Percentiles rank a stretch among this genome's conserved stretches.
These are phyloP conservation scores for Metallyticus violacea DNA, from an alignment of 2,888 invertebrate genomes.

Conservation along the genomic window DNA sequence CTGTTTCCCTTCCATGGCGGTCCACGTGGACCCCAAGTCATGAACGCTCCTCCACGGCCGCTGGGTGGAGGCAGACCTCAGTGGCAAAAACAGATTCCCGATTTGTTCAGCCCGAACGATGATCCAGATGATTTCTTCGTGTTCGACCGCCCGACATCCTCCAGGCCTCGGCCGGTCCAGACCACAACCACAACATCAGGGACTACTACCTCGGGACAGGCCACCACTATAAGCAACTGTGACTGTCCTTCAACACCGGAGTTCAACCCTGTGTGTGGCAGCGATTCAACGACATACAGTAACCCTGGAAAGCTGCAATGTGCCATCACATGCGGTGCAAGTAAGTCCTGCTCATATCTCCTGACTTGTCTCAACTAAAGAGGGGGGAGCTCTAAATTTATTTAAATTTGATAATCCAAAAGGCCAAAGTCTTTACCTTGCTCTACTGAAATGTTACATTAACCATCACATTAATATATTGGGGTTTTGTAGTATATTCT, in stretches of 20 bases:
- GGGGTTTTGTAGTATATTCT: too few relatives aligned
- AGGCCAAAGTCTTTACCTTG: too few relatives aligned
- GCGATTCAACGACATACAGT: slow-evolving; percentile 26
- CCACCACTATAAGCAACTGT: slow-evolving; percentile 16
- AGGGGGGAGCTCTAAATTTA: too few relatives aligned
- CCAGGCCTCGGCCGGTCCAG: neutral
- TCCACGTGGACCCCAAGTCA: neutral
- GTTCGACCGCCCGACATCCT: neutral
- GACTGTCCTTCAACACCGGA: slow-evolving; percentile 29
- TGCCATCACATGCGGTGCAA: slow-evolving; percentile 25
- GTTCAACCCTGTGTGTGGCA: slow-evolving; percentile 34
- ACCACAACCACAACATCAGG: neutral
- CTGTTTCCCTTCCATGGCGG: neutral
- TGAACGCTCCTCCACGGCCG: neutral
- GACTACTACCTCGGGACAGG: neutral
- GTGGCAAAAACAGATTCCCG: neutral
- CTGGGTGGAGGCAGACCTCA: neutral
- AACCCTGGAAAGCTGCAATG: slow-evolving; percentile 32
- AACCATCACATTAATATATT: too few relatives aligned
- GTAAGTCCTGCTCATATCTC: too few relatives aligned
- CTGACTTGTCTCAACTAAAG: too few relatives aligned
- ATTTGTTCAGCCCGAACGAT: neutral
- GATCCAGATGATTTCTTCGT: neutral
- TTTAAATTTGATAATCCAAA: too few relatives aligned
- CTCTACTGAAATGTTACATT: too few relatives aligned